Evolutionary conservation across 2,113 vertebrate species (phyloP), one percentile per base, ranked within the genome.

Genomic region (Manacus vitellinus): DNA sequence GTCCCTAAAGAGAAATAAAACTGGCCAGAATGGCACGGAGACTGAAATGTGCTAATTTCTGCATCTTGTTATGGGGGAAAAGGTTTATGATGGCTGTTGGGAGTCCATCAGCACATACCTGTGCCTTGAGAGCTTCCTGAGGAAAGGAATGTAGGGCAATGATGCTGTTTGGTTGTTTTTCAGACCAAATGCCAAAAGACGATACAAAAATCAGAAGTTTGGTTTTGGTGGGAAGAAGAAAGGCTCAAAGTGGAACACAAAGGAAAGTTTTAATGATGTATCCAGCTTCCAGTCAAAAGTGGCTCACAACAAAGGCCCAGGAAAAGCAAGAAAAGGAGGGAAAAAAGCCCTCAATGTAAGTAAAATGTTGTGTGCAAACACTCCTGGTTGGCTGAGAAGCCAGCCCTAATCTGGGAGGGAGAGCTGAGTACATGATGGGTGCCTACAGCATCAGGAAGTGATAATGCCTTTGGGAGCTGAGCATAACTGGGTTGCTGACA

Each of bases 171-270:
- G 8, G 14, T 90, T 87, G 39, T 92, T 95, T 96, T 89, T 71
- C 95, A 99, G 99, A 46, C 97, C 98, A 43, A 99, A 94, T 66
- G 97, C 99, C 28, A 99, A 99, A 97, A 98, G 99, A 84, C 98
- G 99, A 58, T 99, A 97, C 96, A 99, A 99, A 97, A 99, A 99
- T 90, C 98, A 99, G 95, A 99, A 98, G 95, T 99, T 99, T 97
- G 99, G 99, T 75, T 99, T 99, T 91, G 99, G 99, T 25, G 99
- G 99, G 19, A 99, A 98, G 98, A 99, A 99, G 95, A 99, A 99
- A 41, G 99, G 99, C 18, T 98, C 97, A 44, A 99, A 99, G 93
- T 99, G 99, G 99, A 99, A 99, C 96, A 99, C 99, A 30, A 99
- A 98, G 70, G 99, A 99, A 49, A 99, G 99, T 96, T 95, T 97